Evolutionary conservation across 2,113 vertebrate species (phyloP), one percentile per base, ranked within the genome.

Genomic region (Bubo bubo): DNA sequence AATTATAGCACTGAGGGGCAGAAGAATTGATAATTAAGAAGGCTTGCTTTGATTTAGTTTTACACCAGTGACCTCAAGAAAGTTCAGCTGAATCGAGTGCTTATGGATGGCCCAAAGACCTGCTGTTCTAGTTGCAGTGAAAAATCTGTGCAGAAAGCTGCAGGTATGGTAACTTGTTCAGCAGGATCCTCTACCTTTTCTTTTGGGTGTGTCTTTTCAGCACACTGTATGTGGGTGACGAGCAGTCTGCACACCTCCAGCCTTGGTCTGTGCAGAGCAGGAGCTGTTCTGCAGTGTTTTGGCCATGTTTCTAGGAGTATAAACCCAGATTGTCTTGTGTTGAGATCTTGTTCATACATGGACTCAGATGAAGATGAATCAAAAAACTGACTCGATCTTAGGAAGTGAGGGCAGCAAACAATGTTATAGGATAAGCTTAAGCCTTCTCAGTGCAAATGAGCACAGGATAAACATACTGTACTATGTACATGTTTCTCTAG

Each of bases 131-230:
- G 86, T 72, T 88, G 87, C 41, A 64, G 1, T 55, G 70, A 81
- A 79, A 64, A 60, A 43, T 34, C 59, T 59, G 73, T 49, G 62
- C 62, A 84, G 84, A 71, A 64, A 73, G 88, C 66, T 93, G 77
- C 66, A 49, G 64, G 84, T 47, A 67, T 2, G 12, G 82, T 39
- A 91, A 94, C 96, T 91, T 11, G 97, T 84, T 95, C 1, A 66
- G 82, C 96, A 94, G 86, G 97, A 93, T 97, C 91, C 76, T 95
- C 70, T 76, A 2, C 39, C 45, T 52, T 35, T 66, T 52, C 50
- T 53, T 55, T 82, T 49, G 86, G 96, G 97, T 92, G 94, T 96
- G 96, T 68, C 93, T 73, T 82, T 71, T 17, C 52, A 58, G 87
- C 34, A 8, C 41, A 8, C 21, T 17, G 1, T 22, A 14, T 0